A percentile compares a stretch with the other conserved stretches of the same genome.
Conservation (phyloP, 2,888 invertebrate genomes). For the Pomacea canaliculata region DNA sequence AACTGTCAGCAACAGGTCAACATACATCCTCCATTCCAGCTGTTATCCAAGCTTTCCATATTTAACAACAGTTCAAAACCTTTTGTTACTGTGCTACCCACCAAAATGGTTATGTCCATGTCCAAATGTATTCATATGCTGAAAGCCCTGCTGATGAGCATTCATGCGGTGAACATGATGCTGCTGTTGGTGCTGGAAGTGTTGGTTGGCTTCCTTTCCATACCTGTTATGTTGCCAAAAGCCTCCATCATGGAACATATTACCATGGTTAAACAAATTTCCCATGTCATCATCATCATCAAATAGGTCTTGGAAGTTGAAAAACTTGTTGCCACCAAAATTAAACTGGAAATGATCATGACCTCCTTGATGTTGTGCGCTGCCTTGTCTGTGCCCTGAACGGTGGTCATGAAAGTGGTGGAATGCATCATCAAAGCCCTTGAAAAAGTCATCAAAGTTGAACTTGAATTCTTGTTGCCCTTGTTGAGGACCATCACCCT, state of each 20-base stretch:
- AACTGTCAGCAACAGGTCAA: too few species aligned
- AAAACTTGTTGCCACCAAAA: conserved; percentile 46
- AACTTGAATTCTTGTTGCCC: conserved; percentile 54
- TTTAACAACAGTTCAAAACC: too few species aligned
- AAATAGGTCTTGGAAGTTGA: conserved; percentile 68
- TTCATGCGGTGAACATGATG: conserved; percentile 14
- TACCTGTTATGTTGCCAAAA: conserved; percentile 15
- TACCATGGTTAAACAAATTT: conserved; percentile 22
- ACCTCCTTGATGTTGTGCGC: conserved; percentile 36
- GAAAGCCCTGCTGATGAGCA: conserved; percentile 18
- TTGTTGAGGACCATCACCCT: conserved; percentile 49
- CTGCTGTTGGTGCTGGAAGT: background rate
- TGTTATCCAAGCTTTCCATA: too few species aligned
- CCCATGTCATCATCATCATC: conserved; percentile 54
- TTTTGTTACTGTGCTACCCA: background rate
- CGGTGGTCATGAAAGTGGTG: conserved; percentile 47
- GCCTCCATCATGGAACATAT: conserved; percentile 16
- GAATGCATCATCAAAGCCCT: conserved; percentile 61
- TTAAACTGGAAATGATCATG: conserved; percentile 33
- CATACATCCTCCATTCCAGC: too few species aligned
- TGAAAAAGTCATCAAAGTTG: conserved; percentile 70
- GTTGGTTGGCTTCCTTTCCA: conserved; percentile 7
- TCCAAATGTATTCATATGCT: conserved; percentile 7
- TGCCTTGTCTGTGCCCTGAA: conserved; percentile 31
- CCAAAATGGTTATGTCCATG: background rate